Percentiles rank a stretch among this genome's conserved stretches.
Evolutionary conservation across 2,888 invertebrate species (phyloP).

Genomic region (Panzeria rudis): DNA sequence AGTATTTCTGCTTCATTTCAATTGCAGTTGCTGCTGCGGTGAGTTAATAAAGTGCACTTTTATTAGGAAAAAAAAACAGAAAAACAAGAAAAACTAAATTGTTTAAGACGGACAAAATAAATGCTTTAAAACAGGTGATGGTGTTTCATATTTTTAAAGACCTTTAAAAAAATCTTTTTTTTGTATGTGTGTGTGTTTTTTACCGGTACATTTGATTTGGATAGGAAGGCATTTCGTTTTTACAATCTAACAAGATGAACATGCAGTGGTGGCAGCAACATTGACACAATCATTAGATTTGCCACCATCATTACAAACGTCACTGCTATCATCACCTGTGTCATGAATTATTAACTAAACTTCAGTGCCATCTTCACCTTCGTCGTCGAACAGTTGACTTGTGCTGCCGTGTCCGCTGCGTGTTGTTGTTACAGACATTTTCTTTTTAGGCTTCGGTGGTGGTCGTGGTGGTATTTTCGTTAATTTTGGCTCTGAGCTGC

Average conservation of each 20-base stretch:
- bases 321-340: constrained; percentile 33
- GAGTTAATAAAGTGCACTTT: constrained; percentile 38
- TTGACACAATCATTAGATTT: constrained; percentile 38
- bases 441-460: constrained; percentile 92
- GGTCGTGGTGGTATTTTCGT: constrained; percentile 92
- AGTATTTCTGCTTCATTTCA: background rate
- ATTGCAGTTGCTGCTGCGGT: constrained; percentile 3
- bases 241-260: constrained; percentile 63
- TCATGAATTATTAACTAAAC: constrained; percentile 85
- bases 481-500: constrained; percentile 77
- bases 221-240: constrained; percentile 66
- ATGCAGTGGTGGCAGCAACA: constrained; percentile 71
- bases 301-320: constrained; percentile 59
- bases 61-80: background rate
- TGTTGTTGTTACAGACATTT: constrained; percentile 88
- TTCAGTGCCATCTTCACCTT: constrained; percentile 95
- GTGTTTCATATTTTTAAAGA: constrained; percentile 14
- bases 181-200: constrained; percentile 26
- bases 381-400: constrained; percentile 93
- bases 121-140: constrained; percentile 9
- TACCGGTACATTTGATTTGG: constrained; percentile 50
- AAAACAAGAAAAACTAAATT: constrained; percentile 6
- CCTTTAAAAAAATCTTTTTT: background rate
- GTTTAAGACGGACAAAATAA: background rate
- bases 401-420: constrained; percentile 84